A percentile compares a stretch with the other conserved stretches of the same genome.
phyloP scores from a whole-genome alignment of 2,113 vertebrate species.

The Nycticorax nycticorax region DNA sequence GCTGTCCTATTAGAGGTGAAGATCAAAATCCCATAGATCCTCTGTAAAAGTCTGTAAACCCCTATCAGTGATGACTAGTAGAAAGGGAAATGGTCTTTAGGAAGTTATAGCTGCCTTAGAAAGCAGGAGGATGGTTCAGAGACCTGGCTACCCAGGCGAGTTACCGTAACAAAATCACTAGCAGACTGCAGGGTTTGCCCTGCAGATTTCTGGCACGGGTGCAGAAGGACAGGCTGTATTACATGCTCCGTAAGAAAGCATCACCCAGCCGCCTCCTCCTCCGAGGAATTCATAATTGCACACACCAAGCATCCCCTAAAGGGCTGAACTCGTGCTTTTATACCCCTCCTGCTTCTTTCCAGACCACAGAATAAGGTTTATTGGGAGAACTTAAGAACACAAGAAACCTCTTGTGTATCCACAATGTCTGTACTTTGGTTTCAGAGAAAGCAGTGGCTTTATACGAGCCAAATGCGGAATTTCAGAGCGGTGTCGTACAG shows the following conservation, averaged over 20 bases:
- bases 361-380: not conserved
- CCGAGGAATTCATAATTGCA: fast-evolving
- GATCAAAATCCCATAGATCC: not conserved
- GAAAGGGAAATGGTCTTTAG: not conserved
- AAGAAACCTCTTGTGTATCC: fast-evolving
- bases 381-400: fast-evolving
- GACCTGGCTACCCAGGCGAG: not conserved
- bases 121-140: fast-evolving
- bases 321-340: not conserved
- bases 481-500: fast-evolving
- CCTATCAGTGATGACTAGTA: fast-evolving
- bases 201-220: fast-evolving
- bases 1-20: not conserved
- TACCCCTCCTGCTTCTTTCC: not conserved
- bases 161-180: fast-evolving
- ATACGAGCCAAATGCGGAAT: fast-evolving
- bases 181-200: not conserved
- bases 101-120: not conserved
- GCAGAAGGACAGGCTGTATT: not conserved
- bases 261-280: not conserved
- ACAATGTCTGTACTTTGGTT: fast-evolving
- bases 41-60: not conserved
- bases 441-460: not conserved
- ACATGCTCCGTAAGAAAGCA: fast-evolving
- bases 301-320: not conserved